phyloP scores from a whole-genome alignment of 2,113 vertebrate species.

The Eptatretus burgeri region DNA sequence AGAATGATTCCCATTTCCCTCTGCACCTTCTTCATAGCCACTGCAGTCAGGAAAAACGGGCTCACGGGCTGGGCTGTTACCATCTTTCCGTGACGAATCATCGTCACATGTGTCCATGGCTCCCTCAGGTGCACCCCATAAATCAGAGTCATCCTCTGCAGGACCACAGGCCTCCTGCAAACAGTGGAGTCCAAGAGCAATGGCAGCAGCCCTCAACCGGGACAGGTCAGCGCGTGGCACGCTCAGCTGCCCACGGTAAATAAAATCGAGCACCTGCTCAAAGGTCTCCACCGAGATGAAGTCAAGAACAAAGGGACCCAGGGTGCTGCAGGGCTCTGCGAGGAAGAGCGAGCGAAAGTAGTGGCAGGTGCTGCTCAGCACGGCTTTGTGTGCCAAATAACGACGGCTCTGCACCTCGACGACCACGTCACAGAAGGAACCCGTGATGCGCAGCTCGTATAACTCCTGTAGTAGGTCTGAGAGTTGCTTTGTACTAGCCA shows the following conservation, averaged over 20 bases:
- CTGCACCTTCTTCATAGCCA: background rate
- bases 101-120: background rate
- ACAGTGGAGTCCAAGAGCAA: background rate
- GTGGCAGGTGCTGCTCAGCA: constrained; percentile 6
- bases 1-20: background rate
- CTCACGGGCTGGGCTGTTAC: background rate
- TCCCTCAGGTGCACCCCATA: background rate
- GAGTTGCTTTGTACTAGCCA: constrained; percentile 3
- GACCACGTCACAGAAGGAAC: constrained; percentile 6
- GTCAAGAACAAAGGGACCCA: constrained; percentile 4
- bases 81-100: no score
- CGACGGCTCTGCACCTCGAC: constrained; percentile 4
- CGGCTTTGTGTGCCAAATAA: constrained; percentile 2
- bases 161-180: background rate
- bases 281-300: background rate
- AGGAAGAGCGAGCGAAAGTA: constrained; percentile 5
- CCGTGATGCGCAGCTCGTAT: constrained; percentile 1
- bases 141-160: background rate
- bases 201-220: background rate
- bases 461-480: background rate
- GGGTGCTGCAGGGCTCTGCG: constrained; percentile 6
- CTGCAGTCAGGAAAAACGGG: background rate
- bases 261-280: background rate
- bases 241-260: background rate
- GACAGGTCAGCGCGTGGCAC: background rate